Evolutionary conservation across 2,797 vertebrate genomes (phyloP).

Genomic region (Alca torda): DNA sequence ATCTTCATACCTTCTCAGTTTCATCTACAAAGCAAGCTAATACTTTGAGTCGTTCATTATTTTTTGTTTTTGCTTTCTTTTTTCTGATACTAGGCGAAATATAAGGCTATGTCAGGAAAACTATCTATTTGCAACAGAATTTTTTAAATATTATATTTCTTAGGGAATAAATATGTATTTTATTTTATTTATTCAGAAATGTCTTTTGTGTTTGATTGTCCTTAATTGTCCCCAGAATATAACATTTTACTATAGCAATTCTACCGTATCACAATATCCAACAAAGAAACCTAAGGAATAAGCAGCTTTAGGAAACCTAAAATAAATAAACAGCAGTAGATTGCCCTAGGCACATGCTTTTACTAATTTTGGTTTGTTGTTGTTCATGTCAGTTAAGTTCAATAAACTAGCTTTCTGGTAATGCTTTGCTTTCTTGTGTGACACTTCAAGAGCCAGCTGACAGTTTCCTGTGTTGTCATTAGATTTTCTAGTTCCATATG

Average conservation of each 20-base stretch:
- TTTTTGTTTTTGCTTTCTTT: background rate
- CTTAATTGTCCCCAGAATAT: background rate
- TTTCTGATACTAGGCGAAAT: background rate
- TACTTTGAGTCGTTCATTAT: background rate
- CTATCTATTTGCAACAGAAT: background rate
- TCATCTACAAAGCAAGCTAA: background rate
- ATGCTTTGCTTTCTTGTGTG: constrained; percentile 23
- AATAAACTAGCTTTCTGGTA: constrained; percentile 24
- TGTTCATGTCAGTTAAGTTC: constrained; percentile 41
- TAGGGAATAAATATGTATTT: background rate
- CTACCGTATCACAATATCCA: background rate
- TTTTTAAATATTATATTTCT: background rate
- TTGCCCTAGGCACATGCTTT: constrained; percentile 41
- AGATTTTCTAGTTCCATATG: constrained; percentile 36
- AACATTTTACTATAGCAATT: background rate
- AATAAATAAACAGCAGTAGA: constrained; percentile 35
- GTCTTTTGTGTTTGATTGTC: background rate
- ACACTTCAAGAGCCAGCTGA: constrained; percentile 16
- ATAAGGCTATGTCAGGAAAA: background rate
- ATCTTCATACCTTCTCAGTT: background rate
- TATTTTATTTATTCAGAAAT: background rate
- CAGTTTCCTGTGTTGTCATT: constrained; percentile 42
- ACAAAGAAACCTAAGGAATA: constrained; percentile 9
- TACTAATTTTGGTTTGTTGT: constrained; percentile 47
- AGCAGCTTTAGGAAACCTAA: background rate